These are phyloP conservation scores for Mormyrus lacerda DNA, from an alignment of 2,113 vertebrate species.

Conservation along the genomic window DNA sequence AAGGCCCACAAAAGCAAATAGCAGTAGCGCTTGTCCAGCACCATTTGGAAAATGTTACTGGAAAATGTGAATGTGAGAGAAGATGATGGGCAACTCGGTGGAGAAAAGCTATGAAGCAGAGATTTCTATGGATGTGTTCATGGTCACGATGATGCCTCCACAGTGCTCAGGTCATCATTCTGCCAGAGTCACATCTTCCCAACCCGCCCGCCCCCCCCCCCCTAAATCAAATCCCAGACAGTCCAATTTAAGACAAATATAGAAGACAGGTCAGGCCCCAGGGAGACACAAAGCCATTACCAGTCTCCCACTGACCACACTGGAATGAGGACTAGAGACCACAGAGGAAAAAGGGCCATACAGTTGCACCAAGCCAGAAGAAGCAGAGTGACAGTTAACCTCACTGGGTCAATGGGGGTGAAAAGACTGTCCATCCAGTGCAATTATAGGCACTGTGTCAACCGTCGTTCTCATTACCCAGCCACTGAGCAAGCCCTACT, in stretches of 20 bases:
- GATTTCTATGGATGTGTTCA: not conserved
- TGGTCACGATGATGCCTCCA: not conserved
- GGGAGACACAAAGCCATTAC: not conserved
- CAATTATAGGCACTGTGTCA: not conserved
- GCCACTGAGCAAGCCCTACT: not conserved
- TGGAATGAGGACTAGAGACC: not conserved
- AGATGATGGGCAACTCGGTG: not conserved
- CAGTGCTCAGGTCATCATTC: not conserved
- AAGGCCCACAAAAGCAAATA: not conserved
- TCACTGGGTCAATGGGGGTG: not conserved
- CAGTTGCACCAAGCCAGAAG: not conserved
- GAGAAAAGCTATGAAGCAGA: not conserved
- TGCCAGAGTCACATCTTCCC: not conserved
- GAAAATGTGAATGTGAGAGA: not conserved
- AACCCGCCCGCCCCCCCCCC: not conserved
- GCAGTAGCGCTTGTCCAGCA: not conserved
- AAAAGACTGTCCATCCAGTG: not conserved
- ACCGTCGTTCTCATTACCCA: not conserved
- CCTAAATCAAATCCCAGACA: not conserved
- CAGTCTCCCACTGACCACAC: not conserved
- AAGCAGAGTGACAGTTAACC: not conserved
- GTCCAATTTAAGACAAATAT: not conserved
- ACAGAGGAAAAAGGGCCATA: not conserved
- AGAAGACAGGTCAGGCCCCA: not conserved
- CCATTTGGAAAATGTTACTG: not conserved